Percentiles rank a stretch among this genome's conserved stretches.
Evolutionary conservation across 2,888 invertebrate species (phyloP).

Genomic region (Synanthedon tipuliformis): DNA sequence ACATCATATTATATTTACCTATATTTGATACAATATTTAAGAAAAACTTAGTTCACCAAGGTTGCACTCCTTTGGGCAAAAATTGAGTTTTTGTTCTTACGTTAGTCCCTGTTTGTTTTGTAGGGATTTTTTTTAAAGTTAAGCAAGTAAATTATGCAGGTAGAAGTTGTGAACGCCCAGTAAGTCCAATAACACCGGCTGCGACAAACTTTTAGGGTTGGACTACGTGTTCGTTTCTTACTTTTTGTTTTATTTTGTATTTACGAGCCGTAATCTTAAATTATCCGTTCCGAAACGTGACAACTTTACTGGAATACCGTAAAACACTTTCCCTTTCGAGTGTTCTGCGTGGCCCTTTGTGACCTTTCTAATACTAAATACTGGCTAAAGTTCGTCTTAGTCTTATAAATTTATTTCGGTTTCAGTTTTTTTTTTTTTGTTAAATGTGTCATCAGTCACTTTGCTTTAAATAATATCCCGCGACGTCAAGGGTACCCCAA

Average conservation of each 20-base stretch:
- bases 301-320: slow-evolving; percentile 20
- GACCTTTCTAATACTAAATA: neutral
- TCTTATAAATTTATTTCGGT: too few relatives aligned
- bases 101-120: neutral
- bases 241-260: slow-evolving; percentile 31
- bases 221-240: slow-evolving; percentile 19
- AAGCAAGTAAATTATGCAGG: neutral
- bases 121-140: neutral
- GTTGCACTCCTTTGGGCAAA: too few relatives aligned
- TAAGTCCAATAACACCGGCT: slow-evolving; percentile 13
- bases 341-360: neutral
- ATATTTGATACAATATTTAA: too few relatives aligned
- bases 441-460: too few relatives aligned
- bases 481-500: too few relatives aligned
- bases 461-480: too few relatives aligned
- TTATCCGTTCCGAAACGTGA: slow-evolving; percentile 32
- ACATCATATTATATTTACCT: too few relatives aligned
- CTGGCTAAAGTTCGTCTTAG: too few relatives aligned
- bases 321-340: slow-evolving; percentile 8
- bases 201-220: slow-evolving; percentile 20
- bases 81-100: too few relatives aligned
- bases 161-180: neutral
- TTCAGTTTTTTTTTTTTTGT: too few relatives aligned
- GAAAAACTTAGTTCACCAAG: too few relatives aligned
- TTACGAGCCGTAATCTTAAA: slow-evolving; percentile 30